These are phyloP conservation scores for Loripinus fragilis DNA, from an alignment of 2,888 invertebrate genomes.

Conservation along the genomic window DNA sequence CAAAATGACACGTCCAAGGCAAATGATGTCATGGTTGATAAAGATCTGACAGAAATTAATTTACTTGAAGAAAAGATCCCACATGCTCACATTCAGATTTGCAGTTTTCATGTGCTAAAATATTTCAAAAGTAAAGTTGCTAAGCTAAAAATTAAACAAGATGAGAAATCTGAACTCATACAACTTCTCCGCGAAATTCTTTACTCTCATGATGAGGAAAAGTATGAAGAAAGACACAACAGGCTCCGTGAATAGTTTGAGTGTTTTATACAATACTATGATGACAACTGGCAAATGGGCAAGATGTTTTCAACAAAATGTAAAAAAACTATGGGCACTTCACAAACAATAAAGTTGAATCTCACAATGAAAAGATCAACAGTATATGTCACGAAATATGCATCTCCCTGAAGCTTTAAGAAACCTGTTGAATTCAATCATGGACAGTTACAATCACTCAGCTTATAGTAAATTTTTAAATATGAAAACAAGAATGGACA, in stretches of 20 bases:
- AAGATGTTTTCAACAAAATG: not conserved
- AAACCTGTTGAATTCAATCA: not conserved
- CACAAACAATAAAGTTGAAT: conserved; percentile 5
- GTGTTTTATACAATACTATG: not conserved
- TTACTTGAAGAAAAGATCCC: not conserved
- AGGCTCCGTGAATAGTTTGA: not conserved
- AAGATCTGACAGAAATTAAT: not conserved
- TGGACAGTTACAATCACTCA: not conserved
- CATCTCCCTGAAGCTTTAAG: not conserved
- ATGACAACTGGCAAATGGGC: not conserved
- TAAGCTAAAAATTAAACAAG: not conserved
- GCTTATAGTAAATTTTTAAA: not conserved
- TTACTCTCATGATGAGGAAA: not conserved
- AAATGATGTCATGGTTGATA: not conserved
- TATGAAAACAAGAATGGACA: conserved; percentile 1
- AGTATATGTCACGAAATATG: not conserved
- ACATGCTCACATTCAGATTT: not conserved
- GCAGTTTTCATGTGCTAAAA: not conserved
- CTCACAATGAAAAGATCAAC: not conserved
- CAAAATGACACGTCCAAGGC: not conserved
- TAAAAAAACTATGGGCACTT: not conserved
- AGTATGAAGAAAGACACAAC: not conserved
- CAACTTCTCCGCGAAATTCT: not conserved
- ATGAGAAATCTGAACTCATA: not conserved
- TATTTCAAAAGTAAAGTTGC: not conserved